Conservation (phyloP, 1,140 invertebrate species). For the Mactra quadrangularis region DNA sequence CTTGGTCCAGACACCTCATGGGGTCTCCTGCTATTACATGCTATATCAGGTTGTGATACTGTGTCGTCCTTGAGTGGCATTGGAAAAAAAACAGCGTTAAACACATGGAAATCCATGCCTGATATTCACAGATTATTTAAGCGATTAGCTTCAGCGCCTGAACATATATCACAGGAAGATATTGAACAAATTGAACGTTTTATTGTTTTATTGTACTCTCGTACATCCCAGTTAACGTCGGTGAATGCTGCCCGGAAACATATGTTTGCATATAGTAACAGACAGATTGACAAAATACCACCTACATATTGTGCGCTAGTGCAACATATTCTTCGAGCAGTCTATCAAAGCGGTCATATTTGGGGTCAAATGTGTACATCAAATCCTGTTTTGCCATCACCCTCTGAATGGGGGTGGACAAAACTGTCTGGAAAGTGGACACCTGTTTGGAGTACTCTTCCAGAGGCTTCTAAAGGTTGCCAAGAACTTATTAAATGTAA, state of each 20-base stretch:
- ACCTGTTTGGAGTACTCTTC: slow-evolving; percentile 40
- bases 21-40: slow-evolving; percentile 20
- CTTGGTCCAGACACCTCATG: not conserved
- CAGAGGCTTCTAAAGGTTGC: slow-evolving; percentile 41
- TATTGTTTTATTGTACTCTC: not conserved
- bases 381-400: slow-evolving; percentile 9
- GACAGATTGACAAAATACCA: slow-evolving; percentile 18
- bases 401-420: slow-evolving; percentile 17
- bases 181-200: not conserved
- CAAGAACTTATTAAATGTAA: slow-evolving; percentile 52
- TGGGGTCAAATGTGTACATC: slow-evolving; percentile 18
- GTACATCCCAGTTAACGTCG: not conserved
- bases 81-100: slow-evolving; percentile 40
- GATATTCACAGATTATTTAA: not conserved
- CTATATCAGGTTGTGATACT: slow-evolving; percentile 17
- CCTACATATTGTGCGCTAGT: slow-evolving; percentile 23
- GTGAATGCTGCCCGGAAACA: not conserved
- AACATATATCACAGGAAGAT: not conserved
- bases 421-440: not conserved
- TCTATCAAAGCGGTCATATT: slow-evolving; percentile 36
- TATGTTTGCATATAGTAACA: slow-evolving; percentile 10
- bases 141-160: not conserved
- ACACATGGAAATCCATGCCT: slow-evolving; percentile 10
- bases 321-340: slow-evolving; percentile 38
- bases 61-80: slow-evolving; percentile 28